Percentiles rank a stretch among this genome's conserved stretches.
phyloP scores from a whole-genome alignment of 2,888 invertebrate species.

The Leptura quadrifasciata region DNA sequence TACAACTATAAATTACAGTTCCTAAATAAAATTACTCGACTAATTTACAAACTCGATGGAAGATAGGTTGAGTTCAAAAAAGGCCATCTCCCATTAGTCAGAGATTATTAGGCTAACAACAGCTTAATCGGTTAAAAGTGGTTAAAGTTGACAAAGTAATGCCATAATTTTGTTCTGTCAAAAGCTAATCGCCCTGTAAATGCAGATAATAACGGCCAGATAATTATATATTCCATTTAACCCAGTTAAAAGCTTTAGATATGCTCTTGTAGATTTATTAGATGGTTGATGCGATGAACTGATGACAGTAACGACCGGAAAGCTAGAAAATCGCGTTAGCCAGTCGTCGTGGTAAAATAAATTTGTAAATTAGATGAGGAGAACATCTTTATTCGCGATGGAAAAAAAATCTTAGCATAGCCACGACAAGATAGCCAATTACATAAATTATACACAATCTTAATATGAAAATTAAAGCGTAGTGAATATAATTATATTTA shows the following conservation, averaged over 20 bases:
- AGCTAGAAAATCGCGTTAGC: slow-evolving; percentile 8
- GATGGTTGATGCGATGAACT: slow-evolving; percentile 11
- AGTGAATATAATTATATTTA: too few relatives aligned
- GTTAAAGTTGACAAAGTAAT: slow-evolving; percentile 37
- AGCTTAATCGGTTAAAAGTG: slow-evolving; percentile 36
- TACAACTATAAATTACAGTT: neutral
- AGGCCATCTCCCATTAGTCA: slow-evolving; percentile 23
- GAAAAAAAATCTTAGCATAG: too few relatives aligned
- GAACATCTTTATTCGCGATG: neutral
- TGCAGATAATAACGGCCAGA: slow-evolving; percentile 20
- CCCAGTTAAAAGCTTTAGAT: slow-evolving; percentile 17
- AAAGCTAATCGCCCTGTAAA: slow-evolving; percentile 42
- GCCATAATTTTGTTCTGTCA: slow-evolving; percentile 42
- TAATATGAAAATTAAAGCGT: too few relatives aligned
- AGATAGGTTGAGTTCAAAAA: neutral
- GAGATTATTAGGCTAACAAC: slow-evolving; percentile 19
- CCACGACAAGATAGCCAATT: too few relatives aligned
- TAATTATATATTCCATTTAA: slow-evolving; percentile 25
- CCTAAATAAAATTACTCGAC: neutral
- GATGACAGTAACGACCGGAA: slow-evolving; percentile 11
- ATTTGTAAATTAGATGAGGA: neutral
- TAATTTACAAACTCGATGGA: neutral
- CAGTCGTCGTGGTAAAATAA: neutral
- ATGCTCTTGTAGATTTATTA: slow-evolving; percentile 21
- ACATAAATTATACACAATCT: too few relatives aligned